Evolutionary conservation across 2,113 vertebrate species (phyloP), one percentile per base, ranked within the genome.

Genomic region (Ctenomys sociabilis): DNA sequence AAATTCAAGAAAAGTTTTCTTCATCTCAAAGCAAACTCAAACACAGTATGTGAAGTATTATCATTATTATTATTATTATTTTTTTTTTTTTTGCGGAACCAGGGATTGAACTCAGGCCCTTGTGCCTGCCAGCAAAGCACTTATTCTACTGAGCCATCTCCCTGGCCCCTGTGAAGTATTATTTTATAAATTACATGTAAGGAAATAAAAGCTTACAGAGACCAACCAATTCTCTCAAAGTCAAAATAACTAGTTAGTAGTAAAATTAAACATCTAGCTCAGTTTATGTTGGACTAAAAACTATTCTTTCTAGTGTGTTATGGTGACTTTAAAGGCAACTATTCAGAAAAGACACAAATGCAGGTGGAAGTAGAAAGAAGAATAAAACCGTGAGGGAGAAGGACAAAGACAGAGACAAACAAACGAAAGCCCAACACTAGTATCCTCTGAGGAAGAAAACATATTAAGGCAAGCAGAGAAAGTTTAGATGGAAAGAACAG

Each of bases 191-290:
- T 49, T 35, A 28, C 30, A 96, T 37, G 75, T 59, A n/a, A 91
- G 35, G 37, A 87, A 86, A 91, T 24, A 28, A 54, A 83, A 80
- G 66, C 61, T 80, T 28, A 32, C 26, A 61, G 59, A 91, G 19
- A 52, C 35, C 85, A 21, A 94, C 85, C 45, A 52, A 16, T 80
- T 95, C 85, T 84, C 63, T 40, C 57, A 95, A 66, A 26, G 12
- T 63, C 28, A 91, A 94, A 93, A 89, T 52, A 68, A 80, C 26
- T 70, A 75, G 22, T 64, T 32, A 94, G 35, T 61, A 68, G 21
- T 64, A 7, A 64, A 77, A 24, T 64, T 37, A 90, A 72, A 11
- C 8, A 28, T 73, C 90, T 92, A 85, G 35, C 40, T 64, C 68
- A 73, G 43, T 40, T 88, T 86, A 57, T 91, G 30, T 59, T 32